Conservation (phyloP, 2,797 vertebrate genomes). For the Sternarchorhynchus goeldii region DNA sequence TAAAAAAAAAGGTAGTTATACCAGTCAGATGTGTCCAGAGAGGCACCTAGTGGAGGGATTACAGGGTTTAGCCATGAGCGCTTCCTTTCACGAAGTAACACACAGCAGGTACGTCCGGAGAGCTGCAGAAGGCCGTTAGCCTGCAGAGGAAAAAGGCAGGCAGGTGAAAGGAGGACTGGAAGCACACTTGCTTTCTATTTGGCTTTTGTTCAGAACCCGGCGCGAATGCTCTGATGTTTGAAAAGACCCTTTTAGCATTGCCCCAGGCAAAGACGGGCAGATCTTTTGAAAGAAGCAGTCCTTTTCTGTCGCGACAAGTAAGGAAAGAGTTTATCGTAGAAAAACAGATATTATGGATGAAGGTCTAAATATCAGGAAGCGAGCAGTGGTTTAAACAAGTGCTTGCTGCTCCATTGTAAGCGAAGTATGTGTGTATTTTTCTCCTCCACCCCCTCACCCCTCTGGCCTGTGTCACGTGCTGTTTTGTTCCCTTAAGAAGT, state of each 20-base stretch:
- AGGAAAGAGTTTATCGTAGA: slow-evolving; percentile 23
- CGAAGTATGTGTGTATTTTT: slow-evolving; percentile 34
- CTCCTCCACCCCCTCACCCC: slow-evolving; percentile 48
- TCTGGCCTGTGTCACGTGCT: slow-evolving; percentile 57
- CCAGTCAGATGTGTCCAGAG: not conserved
- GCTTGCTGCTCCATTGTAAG: slow-evolving; percentile 1
- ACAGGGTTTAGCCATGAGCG: slow-evolving; percentile 32
- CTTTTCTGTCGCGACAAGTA: slow-evolving; percentile 22
- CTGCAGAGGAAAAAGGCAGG: slow-evolving; percentile 48
- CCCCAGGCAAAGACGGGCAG: slow-evolving; percentile 37
- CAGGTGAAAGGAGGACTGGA: slow-evolving; percentile 42
- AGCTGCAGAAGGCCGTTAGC: slow-evolving; percentile 52
- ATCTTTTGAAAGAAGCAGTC: slow-evolving; percentile 31
- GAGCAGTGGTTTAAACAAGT: not conserved
- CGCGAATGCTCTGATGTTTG: slow-evolving; percentile 37
- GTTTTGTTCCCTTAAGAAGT: slow-evolving; percentile 85
- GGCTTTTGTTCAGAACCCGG: slow-evolving; percentile 44
- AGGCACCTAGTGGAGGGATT: slow-evolving; percentile 27
- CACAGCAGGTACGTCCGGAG: not conserved
- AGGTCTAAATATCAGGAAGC: not conserved
- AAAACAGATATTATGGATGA: slow-evolving; percentile 18
- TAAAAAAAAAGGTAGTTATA: not conserved
- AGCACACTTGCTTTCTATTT: slow-evolving; percentile 3
- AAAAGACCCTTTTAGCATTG: slow-evolving; percentile 41
- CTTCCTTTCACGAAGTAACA: slow-evolving; percentile 50